A percentile compares a stretch with the other conserved stretches of the same genome.
phyloP scores from a whole-genome alignment of 2,797 vertebrate genomes.

The Acanthornis magna region DNA sequence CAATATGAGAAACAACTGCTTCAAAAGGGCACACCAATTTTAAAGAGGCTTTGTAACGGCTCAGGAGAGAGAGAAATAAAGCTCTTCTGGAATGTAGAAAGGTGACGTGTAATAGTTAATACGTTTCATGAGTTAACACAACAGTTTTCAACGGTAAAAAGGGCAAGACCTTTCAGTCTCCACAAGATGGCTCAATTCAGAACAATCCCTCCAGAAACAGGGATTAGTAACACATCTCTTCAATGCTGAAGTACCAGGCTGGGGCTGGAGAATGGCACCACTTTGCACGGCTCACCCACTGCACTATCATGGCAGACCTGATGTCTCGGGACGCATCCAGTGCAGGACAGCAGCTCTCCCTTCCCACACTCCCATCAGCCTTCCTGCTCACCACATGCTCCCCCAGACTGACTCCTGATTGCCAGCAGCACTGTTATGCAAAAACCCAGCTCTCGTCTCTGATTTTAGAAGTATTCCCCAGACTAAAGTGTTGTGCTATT shows the following conservation, averaged over 20 bases:
- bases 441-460: constrained; percentile 57
- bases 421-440: constrained; percentile 61
- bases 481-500: constrained; percentile 87
- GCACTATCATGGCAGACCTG: constrained; percentile 67
- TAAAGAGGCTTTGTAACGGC: constrained; percentile 72
- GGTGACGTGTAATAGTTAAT: constrained; percentile 62
- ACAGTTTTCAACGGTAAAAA: constrained; percentile 71
- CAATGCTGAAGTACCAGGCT: constrained; percentile 58
- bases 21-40: constrained; percentile 67
- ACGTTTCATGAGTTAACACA: constrained; percentile 73
- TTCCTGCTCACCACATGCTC: neutral
- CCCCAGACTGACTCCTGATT: constrained; percentile 57
- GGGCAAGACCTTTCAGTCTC: constrained; percentile 74
- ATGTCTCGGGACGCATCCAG: constrained; percentile 62
- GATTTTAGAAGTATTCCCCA: constrained; percentile 33
- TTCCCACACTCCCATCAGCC: constrained; percentile 15
- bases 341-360: constrained; percentile 57
- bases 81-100: constrained; percentile 88
- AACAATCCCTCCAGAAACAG: constrained; percentile 69
- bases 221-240: constrained; percentile 52
- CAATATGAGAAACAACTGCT: constrained; percentile 82
- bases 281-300: constrained; percentile 17
- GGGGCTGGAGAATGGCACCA: constrained; percentile 34
- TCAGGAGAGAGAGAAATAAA: constrained; percentile 72
- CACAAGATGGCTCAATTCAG: constrained; percentile 77